Base-by-base conservation (phyloP, 2,113 vertebrate species). In the Eira barbara region DNA sequence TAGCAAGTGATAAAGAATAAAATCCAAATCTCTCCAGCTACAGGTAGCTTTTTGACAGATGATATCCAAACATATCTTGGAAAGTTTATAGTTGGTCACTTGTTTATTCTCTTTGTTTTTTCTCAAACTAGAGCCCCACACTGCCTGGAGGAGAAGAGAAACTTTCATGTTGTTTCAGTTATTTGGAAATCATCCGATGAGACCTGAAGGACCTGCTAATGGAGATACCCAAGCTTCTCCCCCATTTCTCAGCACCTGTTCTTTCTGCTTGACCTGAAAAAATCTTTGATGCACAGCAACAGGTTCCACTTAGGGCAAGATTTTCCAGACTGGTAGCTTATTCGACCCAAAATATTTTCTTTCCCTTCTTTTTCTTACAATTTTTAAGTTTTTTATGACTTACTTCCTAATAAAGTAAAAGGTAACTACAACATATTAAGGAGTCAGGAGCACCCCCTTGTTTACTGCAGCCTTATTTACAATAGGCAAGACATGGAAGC, bases 71-170 rank as follows among this genome's bases (percentile, higher is more conserved):
- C 29, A 95, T 13, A 47, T 34, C 80, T 95, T 69, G 71, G 89
- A 90, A 61, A 49, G 20, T 82, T 87, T 52, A 8, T 18, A 71
- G 18, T 17, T 95, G 74, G 71, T 81, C 11, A 45, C 69, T 93
- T 95, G 78, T 36, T 95, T 92, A 34, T 65, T 93, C 31, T 57
- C 92, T 92, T 88, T 47, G 5, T 17, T 73, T 83, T 96, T 94
- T 63, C 47, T 63, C 12, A 69, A 59, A 63, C 21, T 57, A 49
- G 11, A 85, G 42, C 42, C 39, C n/a, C 45, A 49, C 20, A 49
- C 1, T 84, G 0, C 36, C 63, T 47, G 29, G 4, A 79, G 42
- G 25, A 74, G 95, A 93, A 59, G 25, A 79, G 55, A 59, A 95
- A 74, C 67, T 55, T 65, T 20, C 20, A 2, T n/a, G 13, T 59